Evolutionary conservation across 2,797 vertebrate species (phyloP).

Genomic region (Gastrophryne carolinensis): DNA sequence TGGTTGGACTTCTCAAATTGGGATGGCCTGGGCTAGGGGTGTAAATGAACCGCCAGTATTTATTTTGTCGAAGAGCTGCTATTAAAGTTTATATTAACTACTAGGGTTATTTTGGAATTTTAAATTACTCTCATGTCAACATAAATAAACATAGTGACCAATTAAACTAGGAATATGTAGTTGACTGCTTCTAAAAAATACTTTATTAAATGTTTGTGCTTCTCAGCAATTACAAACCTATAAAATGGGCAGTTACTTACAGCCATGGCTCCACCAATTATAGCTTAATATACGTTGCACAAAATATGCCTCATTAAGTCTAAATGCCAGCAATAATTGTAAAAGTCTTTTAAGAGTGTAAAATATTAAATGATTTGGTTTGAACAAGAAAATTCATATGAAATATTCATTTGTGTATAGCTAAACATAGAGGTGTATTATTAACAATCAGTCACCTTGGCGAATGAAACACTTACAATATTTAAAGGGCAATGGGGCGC

Average conservation of each 20-base stretch:
- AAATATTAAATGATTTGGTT: neutral
- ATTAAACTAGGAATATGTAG: too few relatives aligned
- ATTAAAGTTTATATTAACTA: too few relatives aligned
- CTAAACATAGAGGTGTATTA: neutral
- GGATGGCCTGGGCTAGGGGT: too few relatives aligned
- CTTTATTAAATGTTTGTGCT: neutral
- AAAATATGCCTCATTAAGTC: conserved; percentile 10
- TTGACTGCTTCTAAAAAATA: conserved; percentile 4
- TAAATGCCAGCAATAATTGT: conserved; percentile 1
- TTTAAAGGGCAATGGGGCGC: too few relatives aligned
- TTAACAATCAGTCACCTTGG: neutral
- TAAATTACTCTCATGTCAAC: too few relatives aligned
- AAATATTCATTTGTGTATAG: conserved; percentile 7
- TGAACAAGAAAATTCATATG: conserved; percentile 12
- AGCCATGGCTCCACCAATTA: neutral
- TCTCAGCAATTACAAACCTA: conserved; percentile 5
- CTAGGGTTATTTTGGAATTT: too few relatives aligned
- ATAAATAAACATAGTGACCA: too few relatives aligned
- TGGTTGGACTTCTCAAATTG: too few relatives aligned
- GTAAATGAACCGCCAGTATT: too few relatives aligned
- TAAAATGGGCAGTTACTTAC: neutral
- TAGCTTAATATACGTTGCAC: neutral
- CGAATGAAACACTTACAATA: too few relatives aligned
- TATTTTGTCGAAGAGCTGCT: too few relatives aligned
- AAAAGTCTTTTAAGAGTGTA: conserved; percentile 1